These are phyloP conservation scores for Elaphurus davidianus DNA, from an alignment of 2,113 vertebrate species.

Conservation along the genomic window DNA sequence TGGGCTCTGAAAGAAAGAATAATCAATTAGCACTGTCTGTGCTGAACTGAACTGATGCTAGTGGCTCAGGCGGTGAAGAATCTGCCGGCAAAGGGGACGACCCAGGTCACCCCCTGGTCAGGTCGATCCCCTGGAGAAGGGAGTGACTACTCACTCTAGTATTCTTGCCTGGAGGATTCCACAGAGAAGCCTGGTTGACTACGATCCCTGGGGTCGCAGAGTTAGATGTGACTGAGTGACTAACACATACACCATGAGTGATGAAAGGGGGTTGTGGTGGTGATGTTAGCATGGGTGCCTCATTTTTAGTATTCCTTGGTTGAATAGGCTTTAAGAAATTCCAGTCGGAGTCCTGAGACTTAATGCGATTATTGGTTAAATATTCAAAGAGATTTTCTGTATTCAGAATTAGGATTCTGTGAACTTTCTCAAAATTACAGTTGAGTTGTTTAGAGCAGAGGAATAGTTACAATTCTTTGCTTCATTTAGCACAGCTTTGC, in stretches of 20 bases:
- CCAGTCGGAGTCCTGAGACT: background rate
- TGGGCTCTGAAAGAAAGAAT: background rate
- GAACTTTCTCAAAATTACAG: background rate
- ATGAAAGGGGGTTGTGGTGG: background rate
- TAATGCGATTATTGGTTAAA: background rate
- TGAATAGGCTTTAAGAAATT: background rate
- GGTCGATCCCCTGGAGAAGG: background rate
- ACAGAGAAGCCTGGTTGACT: background rate
- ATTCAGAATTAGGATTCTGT: conserved; percentile 3
- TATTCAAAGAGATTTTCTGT: background rate
- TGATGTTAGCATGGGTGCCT: background rate
- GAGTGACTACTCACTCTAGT: background rate
- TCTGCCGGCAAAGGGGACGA: background rate
- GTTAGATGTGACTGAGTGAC: background rate
- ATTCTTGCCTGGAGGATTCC: background rate
- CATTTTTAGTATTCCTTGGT: background rate
- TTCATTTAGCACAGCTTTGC: background rate
- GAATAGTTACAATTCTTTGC: background rate
- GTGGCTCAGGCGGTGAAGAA: background rate
- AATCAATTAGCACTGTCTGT: background rate
- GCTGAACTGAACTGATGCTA: background rate
- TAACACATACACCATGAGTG: background rate
- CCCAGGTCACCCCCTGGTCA: background rate
- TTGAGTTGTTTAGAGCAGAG: background rate
- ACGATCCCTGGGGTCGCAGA: background rate